phyloP scores from a whole-genome alignment of 1,140 invertebrate species.

The Latrodectus geometricus region DNA sequence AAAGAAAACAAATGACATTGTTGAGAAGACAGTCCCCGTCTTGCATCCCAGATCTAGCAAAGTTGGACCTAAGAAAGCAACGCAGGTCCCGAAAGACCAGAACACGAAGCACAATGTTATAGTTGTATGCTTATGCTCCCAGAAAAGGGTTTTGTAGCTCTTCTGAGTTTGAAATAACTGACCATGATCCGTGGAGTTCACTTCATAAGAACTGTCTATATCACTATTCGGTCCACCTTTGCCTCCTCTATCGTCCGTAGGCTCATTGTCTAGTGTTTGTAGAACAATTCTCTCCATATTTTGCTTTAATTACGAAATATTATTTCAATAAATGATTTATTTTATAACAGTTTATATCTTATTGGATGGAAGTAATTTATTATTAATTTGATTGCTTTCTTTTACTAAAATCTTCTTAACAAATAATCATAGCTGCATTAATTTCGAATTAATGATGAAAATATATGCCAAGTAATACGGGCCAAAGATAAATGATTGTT shows the following conservation, averaged over 20 bases:
- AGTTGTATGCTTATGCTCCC: conserved; percentile 69
- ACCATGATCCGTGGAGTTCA: background rate
- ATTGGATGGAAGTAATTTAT: background rate
- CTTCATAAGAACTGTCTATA: conserved; percentile 15
- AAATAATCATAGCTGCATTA: background rate
- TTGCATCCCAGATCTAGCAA: conserved; percentile 72
- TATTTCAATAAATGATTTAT: background rate
- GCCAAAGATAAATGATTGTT: too few relatives aligned
- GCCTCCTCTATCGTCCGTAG: background rate
- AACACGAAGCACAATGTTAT: conserved; percentile 71
- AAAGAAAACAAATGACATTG: conserved; percentile 73
- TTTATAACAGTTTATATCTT: background rate
- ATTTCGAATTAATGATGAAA: background rate
- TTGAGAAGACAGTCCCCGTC: conserved; percentile 69
- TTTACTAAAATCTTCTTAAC: background rate
- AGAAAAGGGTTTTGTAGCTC: conserved; percentile 69
- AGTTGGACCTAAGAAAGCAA: conserved; percentile 72
- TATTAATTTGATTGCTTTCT: background rate
- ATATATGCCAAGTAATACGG: too few relatives aligned
- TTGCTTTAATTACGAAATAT: background rate
- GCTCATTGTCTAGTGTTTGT: conserved; percentile 18
- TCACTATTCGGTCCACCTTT: conserved; percentile 15
- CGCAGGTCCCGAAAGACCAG: conserved; percentile 72
- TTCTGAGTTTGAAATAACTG: conserved; percentile 50
- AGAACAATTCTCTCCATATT: background rate